A percentile compares a stretch with the other conserved stretches of the same genome.
Evolutionary conservation across 23 tunicate genomes (phyloP).

Genomic region (Oikopleura albicans): DNA sequence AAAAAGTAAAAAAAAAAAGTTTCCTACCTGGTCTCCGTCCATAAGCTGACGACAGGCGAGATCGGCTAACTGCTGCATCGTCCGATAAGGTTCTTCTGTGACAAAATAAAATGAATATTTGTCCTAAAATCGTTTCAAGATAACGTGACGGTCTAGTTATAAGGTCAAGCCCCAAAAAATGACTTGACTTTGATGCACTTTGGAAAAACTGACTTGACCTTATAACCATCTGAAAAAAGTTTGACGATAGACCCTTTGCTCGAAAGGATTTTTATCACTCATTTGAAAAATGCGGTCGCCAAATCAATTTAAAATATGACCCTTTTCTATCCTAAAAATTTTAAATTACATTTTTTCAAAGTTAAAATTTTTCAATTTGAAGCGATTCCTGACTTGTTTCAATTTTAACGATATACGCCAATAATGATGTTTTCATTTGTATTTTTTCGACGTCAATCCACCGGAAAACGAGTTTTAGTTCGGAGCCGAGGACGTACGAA

Average conservation of each 20-base stretch:
- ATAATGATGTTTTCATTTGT: conserved; percentile 27
- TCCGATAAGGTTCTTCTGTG: conserved; percentile 45
- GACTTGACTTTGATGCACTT: no score
- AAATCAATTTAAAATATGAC: conserved; percentile 1
- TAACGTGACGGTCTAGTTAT: background rate
- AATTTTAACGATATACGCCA: background rate
- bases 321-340: no score
- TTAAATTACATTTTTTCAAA: no score
- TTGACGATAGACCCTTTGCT: no score
- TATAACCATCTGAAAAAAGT: no score
- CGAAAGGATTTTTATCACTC: no score
- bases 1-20: no score
- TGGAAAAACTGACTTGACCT: no score
- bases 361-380: no score
- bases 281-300: conserved; percentile 33
- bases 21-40: conserved; percentile 37
- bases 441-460: conserved; percentile 83
- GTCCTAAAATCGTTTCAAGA: conserved; percentile 16
- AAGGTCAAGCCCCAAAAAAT: no score
- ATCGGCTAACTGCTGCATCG: conserved; percentile 63
- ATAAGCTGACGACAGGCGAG: conserved; percentile 72
- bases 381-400: background rate
- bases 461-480: conserved; percentile 47
- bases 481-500: conserved; percentile 74
- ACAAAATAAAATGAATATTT: conserved; percentile 74